Conservation (phyloP, 2,113 vertebrate genomes). For the Prolemur simus region DNA sequence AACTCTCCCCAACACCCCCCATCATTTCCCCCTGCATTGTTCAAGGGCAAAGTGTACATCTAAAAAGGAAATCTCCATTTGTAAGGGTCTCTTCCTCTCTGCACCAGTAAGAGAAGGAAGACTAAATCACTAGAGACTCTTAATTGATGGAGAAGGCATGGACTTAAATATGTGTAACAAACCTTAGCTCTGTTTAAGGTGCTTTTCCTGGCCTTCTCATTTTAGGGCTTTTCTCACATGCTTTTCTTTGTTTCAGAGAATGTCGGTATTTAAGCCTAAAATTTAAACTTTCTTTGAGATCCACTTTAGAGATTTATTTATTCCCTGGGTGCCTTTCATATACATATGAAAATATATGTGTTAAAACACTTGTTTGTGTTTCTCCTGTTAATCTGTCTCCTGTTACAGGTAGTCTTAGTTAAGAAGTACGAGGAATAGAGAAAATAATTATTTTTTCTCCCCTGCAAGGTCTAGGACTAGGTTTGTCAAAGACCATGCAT, state of each 20-base stretch:
- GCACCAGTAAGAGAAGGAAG: neutral
- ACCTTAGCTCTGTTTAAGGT: neutral
- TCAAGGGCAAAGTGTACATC: neutral
- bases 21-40: too few species aligned
- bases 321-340: neutral
- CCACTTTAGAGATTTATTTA: neutral
- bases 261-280: neutral
- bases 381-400: neutral
- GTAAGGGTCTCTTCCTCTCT: neutral
- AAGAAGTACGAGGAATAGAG: neutral
- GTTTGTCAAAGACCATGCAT: neutral
- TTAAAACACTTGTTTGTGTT: neutral
- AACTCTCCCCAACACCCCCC: too few species aligned
- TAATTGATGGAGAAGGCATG: too few species aligned
- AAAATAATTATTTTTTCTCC: neutral
- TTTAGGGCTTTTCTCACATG: too few species aligned
- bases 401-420: neutral
- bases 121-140: neutral
- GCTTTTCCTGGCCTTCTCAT: neutral
- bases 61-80: neutral
- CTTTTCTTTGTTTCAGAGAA: neutral
- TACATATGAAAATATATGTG: neutral
- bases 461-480: neutral
- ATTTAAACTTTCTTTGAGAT: neutral
- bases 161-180: neutral